phyloP scores from a whole-genome alignment of 1,140 invertebrate genomes.

The Campoletis sonorensis region DNA sequence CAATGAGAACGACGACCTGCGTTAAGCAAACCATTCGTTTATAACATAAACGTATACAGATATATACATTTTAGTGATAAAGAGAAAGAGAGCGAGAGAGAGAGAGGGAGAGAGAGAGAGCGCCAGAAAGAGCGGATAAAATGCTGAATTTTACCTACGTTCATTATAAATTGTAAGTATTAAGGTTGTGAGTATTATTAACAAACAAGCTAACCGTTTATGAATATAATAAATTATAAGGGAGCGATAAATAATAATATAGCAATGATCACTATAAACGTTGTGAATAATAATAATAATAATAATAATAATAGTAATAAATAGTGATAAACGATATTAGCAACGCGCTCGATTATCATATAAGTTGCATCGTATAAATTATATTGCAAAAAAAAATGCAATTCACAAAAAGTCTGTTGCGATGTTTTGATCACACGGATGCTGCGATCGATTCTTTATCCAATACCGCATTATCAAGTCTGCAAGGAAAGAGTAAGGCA shows the following conservation, averaged over 20 bases:
- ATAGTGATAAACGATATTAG: no score
- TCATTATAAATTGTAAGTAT: constrained; percentile 70
- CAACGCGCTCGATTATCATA: background rate
- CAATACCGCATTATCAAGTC: background rate
- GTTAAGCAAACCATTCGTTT: background rate
- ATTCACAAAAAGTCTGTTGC: background rate
- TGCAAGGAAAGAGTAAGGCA: no score
- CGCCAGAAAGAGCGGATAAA: constrained; percentile 7
- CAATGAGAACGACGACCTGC: constrained; percentile 13
- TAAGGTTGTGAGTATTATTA: constrained; percentile 72
- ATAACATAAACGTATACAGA: constrained; percentile 45
- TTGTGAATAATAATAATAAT: no score
- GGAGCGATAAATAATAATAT: no score
- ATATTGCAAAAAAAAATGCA: background rate
- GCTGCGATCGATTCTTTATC: background rate
- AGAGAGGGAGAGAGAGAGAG: no score
- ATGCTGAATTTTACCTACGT: constrained; percentile 56
- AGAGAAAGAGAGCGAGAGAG: constrained; percentile 14
- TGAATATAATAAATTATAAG: constrained; percentile 11
- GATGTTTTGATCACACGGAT: background rate
- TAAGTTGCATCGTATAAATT: background rate
- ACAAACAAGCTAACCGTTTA: constrained; percentile 40
- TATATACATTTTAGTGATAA: constrained; percentile 50
- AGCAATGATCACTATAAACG: background rate
- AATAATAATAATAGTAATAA: background rate